Evolutionary conservation across 2,888 invertebrate genomes (phyloP).

Genomic region (Acrocera orbiculus): DNA sequence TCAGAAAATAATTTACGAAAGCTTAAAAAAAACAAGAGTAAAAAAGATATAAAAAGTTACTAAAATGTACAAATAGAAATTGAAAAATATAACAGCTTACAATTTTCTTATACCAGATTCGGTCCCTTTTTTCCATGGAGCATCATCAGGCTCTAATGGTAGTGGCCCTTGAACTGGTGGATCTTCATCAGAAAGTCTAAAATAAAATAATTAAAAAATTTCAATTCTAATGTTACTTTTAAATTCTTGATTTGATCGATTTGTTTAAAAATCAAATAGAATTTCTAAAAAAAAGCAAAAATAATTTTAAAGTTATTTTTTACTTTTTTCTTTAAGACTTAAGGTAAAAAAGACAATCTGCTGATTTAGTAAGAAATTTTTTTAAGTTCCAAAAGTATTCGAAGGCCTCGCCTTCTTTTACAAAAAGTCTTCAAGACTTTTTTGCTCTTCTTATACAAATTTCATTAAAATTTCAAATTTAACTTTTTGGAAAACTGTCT

Average conservation of each 20-base stretch:
- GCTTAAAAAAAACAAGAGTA: constrained; percentile 39
- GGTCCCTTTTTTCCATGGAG: constrained; percentile 69
- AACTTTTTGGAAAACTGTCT: too few species aligned
- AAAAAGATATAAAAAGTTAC: constrained; percentile 1
- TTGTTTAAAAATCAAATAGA: not conserved
- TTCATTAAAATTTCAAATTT: too few species aligned
- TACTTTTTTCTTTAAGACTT: too few species aligned
- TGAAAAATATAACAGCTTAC: constrained; percentile 38
- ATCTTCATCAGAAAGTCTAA: constrained; percentile 48
- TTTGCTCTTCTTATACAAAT: too few species aligned
- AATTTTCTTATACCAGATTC: constrained; percentile 83
- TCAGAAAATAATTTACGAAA: constrained; percentile 83
- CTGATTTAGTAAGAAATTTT: too few species aligned
- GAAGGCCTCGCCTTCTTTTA: too few species aligned
- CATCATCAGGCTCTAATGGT: constrained; percentile 92
- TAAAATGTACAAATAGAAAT: not conserved
- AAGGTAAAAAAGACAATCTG: too few species aligned
- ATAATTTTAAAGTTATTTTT: constrained; percentile 5
- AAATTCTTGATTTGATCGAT: not conserved
- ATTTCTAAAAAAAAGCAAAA: not conserved
- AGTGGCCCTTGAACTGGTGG: constrained; percentile 92
- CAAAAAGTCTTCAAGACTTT: too few species aligned
- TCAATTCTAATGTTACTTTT: too few species aligned
- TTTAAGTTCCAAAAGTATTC: too few species aligned
- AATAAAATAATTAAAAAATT: constrained; percentile 5